Evolutionary conservation across 2,888 invertebrate genomes (phyloP).

Genomic region (Steinernema carpocapsae): DNA sequence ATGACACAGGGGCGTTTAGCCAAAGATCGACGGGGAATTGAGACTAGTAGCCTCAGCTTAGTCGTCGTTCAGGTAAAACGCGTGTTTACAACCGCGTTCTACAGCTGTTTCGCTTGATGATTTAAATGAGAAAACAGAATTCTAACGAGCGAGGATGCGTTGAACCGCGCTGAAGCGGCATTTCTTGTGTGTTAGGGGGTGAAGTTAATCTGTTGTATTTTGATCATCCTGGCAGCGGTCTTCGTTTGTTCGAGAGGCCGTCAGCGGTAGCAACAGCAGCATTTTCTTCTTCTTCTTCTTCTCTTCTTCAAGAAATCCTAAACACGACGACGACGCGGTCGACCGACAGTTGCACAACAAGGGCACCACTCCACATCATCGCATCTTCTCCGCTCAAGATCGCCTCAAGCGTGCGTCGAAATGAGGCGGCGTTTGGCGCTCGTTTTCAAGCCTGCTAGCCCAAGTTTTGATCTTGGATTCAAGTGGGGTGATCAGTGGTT

Average conservation of each 20-base stretch:
- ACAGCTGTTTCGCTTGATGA: slow-evolving; percentile 3
- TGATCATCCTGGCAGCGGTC: no score
- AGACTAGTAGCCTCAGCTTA: no score
- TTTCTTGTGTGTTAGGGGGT: no score
- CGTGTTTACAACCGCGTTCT: slow-evolving; percentile 20
- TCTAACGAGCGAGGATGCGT: not conserved
- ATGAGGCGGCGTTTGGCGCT: not conserved
- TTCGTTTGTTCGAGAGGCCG: no score
- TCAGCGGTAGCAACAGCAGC: no score
- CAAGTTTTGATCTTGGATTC: no score
- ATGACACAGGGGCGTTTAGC: no score
- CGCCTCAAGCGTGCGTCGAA: not conserved
- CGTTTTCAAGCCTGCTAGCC: not conserved
- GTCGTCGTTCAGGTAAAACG: not conserved
- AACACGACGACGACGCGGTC: not conserved
- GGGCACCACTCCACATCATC: not conserved
- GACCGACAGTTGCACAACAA: slow-evolving; percentile 19
- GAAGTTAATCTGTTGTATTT: no score
- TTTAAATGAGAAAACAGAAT: not conserved
- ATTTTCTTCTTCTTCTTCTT: no score
- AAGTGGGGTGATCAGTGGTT: not conserved
- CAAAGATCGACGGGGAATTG: no score
- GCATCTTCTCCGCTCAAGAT: not conserved
- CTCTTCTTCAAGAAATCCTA: not conserved
- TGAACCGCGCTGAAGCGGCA: no score